phyloP scores from a whole-genome alignment of 2,113 vertebrate species.

The Prionailurus bengalensis region DNA sequence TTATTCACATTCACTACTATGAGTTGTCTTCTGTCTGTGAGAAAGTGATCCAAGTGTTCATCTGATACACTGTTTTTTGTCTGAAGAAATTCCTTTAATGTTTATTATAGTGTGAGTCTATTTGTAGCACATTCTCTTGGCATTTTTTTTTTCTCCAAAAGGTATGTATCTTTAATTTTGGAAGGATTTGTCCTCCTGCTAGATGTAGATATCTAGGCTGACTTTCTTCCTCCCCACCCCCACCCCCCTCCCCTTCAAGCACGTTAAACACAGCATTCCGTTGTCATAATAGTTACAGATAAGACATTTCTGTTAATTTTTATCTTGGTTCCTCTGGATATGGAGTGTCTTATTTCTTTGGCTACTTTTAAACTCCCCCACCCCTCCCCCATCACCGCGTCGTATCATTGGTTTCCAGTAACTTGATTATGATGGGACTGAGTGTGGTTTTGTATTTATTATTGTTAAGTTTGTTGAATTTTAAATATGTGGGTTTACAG shows the following conservation, averaged over 20 bases:
- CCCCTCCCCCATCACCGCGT: too few relatives aligned
- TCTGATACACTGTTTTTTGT: not conserved
- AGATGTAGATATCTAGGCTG: not conserved
- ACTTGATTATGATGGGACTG: not conserved
- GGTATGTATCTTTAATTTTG: not conserved
- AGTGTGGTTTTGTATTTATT: constrained; percentile 5
- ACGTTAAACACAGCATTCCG: not conserved
- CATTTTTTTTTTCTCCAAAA: not conserved
- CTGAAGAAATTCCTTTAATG: not conserved
- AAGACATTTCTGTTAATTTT: not conserved
- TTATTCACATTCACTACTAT: not conserved
- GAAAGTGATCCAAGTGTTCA: not conserved
- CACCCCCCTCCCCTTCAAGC: too few relatives aligned
- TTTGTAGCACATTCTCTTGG: not conserved
- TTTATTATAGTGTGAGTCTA: not conserved
- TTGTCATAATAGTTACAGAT: not conserved
- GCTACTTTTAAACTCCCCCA: not conserved
- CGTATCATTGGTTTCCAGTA: not conserved
- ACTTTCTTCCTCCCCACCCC: not conserved
- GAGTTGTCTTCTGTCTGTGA: not conserved
- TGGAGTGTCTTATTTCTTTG: not conserved
- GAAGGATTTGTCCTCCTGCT: not conserved
- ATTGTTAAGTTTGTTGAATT: not conserved
- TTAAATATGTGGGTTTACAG: not conserved
- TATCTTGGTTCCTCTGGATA: not conserved